These are phyloP conservation scores for Brachystomella parvula DNA, from an alignment of 1,140 invertebrate species.

Conservation along the genomic window DNA sequence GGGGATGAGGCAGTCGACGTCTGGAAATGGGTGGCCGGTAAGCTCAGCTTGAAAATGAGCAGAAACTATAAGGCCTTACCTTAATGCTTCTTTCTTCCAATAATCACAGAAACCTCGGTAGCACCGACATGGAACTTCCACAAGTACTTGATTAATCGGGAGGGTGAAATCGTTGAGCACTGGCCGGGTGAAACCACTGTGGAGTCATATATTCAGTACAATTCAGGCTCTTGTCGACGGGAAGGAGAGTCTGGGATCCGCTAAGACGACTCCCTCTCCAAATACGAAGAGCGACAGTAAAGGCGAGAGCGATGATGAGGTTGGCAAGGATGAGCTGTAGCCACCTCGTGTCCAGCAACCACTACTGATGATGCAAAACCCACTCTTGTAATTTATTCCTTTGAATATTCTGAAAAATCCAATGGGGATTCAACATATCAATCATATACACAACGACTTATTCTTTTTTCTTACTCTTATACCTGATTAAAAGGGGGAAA, in stretches of 20 bases:
- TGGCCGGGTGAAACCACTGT: constrained; percentile 46
- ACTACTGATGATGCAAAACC: no score
- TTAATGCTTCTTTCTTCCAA: neutral
- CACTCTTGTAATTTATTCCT: no score
- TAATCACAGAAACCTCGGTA: constrained; percentile 25
- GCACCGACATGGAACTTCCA: constrained; percentile 50
- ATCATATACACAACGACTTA: no score
- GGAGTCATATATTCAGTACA: constrained; percentile 44
- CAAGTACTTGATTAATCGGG: constrained; percentile 48
- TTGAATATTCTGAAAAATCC: no score
- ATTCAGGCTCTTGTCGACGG: constrained; percentile 40
- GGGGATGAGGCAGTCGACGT: constrained; percentile 50
- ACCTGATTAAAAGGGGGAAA: no score
- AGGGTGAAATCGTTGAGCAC: constrained; percentile 44
- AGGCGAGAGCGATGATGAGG: neutral
- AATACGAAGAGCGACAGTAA: constrained; percentile 2
- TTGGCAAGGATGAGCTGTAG: neutral
- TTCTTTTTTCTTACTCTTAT: no score
- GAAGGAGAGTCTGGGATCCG: neutral
- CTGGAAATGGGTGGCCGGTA: constrained; percentile 48
- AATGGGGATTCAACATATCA: no score
- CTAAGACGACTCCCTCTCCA: neutral
- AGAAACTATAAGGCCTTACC: neutral
- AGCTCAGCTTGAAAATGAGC: no score
- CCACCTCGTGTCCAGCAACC: neutral